Percentiles rank a stretch among this genome's conserved stretches.
phyloP scores from a whole-genome alignment of 2,888 invertebrate genomes.

The Netelia fuscicornis region DNA sequence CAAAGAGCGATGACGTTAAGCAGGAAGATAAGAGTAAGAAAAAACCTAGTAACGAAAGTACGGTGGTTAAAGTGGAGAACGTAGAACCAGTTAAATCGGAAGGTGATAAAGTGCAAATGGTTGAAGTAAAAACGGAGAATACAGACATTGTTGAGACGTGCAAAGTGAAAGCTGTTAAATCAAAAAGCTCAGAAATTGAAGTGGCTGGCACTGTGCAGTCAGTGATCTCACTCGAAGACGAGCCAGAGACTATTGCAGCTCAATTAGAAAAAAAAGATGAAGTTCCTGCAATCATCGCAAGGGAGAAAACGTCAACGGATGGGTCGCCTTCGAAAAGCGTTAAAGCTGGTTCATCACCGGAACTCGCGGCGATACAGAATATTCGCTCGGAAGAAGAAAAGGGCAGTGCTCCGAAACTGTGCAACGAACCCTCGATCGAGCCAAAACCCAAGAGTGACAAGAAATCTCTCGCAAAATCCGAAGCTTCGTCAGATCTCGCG shows the following conservation, averaged over 20 bases:
- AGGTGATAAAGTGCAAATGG: conserved; percentile 28
- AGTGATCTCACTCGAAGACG: conserved; percentile 10
- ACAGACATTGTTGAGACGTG: background rate
- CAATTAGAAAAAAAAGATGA: conserved; percentile 35
- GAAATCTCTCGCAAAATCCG: conserved; percentile 64
- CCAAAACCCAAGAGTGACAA: conserved; percentile 56
- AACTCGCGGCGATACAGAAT: conserved; percentile 49
- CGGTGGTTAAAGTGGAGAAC: background rate
- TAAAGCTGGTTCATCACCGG: conserved; percentile 61
- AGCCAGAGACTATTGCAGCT: background rate
- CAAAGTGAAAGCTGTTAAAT: background rate
- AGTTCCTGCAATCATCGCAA: background rate
- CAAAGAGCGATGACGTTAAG: conserved; percentile 60
- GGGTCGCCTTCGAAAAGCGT: conserved; percentile 56
- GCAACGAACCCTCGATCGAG: conserved; percentile 74
- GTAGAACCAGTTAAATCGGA: conserved; percentile 3
- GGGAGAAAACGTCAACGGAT: conserved; percentile 49
- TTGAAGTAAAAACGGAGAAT: conserved; percentile 39
- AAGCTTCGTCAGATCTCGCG: conserved; percentile 67
- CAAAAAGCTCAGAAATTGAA: background rate
- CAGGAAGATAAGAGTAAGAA: conserved; percentile 69
- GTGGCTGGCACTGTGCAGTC: background rate
- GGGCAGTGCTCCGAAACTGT: conserved; percentile 75
- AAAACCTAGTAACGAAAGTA: conserved; percentile 48
- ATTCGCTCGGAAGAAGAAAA: conserved; percentile 78